Conservation (phyloP, 2,888 invertebrate species). For the Ormyrus rosae region DNA sequence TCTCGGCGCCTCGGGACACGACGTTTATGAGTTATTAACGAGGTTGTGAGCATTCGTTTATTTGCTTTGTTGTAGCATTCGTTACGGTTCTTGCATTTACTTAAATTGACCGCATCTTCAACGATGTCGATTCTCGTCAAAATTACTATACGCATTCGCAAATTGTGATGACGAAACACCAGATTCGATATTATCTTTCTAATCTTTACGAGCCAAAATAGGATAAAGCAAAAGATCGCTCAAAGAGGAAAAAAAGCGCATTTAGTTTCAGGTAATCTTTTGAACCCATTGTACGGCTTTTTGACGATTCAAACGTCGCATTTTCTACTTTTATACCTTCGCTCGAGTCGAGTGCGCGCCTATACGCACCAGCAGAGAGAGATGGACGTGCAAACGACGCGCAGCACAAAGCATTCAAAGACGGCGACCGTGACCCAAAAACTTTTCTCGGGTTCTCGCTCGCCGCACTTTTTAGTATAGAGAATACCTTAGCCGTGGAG, state of each 20-base stretch:
- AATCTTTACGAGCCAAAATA: constrained; percentile 37
- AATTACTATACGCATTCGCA: constrained; percentile 1
- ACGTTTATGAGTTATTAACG: constrained; percentile 31
- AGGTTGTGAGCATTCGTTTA: constrained; percentile 29
- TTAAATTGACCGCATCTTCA: constrained; percentile 3
- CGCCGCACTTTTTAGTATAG: constrained; percentile 39
- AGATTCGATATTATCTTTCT: constrained; percentile 47
- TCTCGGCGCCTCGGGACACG: constrained; percentile 30
- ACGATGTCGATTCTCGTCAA: constrained; percentile 12
- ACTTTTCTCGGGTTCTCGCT: constrained; percentile 8
- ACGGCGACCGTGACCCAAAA: background rate
- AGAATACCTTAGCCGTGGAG: constrained; percentile 30
- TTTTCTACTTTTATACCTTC: constrained; percentile 68
- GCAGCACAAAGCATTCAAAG: constrained; percentile 30
- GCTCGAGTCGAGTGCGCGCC: constrained; percentile 30
- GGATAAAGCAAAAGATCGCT: background rate
- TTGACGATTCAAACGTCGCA: constrained; percentile 60
- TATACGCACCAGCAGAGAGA: background rate
- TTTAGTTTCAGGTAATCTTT: constrained; percentile 50
- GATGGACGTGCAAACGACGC: background rate
- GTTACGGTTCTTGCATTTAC: constrained; percentile 30
- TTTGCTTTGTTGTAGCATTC: constrained; percentile 15
- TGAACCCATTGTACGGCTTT: constrained; percentile 31
- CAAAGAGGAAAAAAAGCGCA: constrained; percentile 41
- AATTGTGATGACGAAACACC: constrained; percentile 16